Conservation (phyloP, 2,888 invertebrate genomes). For the Cerceris ruficornis region DNA sequence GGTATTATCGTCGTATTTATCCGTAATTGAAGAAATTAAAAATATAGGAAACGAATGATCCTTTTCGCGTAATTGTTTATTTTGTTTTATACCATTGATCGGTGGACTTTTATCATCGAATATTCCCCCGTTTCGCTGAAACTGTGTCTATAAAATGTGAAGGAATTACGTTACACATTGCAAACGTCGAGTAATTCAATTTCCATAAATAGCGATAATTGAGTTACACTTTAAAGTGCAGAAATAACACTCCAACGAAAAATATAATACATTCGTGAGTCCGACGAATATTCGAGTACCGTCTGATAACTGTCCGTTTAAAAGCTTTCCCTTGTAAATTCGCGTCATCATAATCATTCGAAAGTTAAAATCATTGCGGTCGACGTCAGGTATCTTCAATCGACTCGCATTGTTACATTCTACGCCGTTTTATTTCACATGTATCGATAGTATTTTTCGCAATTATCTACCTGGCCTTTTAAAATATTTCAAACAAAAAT, state of each 20-base stretch:
- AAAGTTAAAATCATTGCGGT: not conserved
- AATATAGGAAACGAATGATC: constrained; percentile 23
- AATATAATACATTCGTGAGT: not conserved
- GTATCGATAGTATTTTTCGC: no score
- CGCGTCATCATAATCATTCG: not conserved
- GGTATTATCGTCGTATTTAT: constrained; percentile 28
- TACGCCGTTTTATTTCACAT: not conserved
- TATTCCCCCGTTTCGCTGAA: not conserved
- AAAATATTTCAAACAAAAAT: no score
- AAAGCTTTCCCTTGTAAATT: not conserved
- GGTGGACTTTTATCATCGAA: constrained; percentile 10
- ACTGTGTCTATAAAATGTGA: constrained; percentile 9
- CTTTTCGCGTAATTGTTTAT: constrained; percentile 8
- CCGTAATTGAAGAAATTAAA: constrained; percentile 31
- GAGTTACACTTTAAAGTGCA: constrained; percentile 18
- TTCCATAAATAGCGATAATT: constrained; percentile 34
- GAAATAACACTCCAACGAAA: not conserved
- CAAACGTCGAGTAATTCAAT: constrained; percentile 50
- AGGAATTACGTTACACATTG: constrained; percentile 27
- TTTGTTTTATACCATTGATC: no score
- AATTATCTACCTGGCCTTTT: no score
- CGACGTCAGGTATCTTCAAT: not conserved
- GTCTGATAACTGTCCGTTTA: not conserved
- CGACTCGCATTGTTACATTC: not conserved
- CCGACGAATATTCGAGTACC: not conserved